These are phyloP conservation scores for Potorous gilbertii DNA, from an alignment of 2,797 vertebrate species.

Conservation along the genomic window DNA sequence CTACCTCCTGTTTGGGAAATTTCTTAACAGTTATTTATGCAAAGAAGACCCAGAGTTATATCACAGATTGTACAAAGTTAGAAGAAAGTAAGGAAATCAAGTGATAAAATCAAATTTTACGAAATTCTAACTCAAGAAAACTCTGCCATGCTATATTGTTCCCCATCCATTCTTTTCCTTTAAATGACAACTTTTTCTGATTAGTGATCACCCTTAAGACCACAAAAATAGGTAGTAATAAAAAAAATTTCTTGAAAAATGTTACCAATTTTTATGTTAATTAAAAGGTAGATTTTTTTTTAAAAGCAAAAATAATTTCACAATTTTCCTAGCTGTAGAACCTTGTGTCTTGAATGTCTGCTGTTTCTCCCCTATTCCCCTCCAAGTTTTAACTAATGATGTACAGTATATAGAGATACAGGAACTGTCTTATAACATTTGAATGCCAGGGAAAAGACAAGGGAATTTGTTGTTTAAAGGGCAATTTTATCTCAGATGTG, in stretches of 20 bases:
- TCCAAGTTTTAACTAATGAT: neutral
- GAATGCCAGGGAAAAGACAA: constrained; percentile 16
- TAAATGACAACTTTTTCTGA: neutral
- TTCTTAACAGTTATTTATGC: neutral
- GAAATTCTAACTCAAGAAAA: constrained; percentile 3
- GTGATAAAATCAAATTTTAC: neutral
- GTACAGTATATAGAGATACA: neutral
- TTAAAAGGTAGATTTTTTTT: neutral
- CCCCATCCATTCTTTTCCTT: neutral
- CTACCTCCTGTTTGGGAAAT: too few species aligned
- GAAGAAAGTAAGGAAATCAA: neutral
- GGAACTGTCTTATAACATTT: neutral
- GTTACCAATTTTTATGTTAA: neutral
- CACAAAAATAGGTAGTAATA: neutral
- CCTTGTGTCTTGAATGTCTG: neutral
- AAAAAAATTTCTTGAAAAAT: neutral
- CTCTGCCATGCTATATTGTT: neutral
- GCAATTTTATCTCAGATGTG: neutral
- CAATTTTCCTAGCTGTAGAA: neutral
- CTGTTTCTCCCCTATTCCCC: neutral
- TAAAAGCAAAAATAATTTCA: neutral
- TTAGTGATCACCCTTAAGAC: neutral
- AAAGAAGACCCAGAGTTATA: too few species aligned
- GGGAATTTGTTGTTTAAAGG: constrained; percentile 20
- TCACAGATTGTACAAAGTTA: neutral